Base-by-base conservation (phyloP, 1,140 invertebrate genomes). In the Melipona quadrifasciata region DNA sequence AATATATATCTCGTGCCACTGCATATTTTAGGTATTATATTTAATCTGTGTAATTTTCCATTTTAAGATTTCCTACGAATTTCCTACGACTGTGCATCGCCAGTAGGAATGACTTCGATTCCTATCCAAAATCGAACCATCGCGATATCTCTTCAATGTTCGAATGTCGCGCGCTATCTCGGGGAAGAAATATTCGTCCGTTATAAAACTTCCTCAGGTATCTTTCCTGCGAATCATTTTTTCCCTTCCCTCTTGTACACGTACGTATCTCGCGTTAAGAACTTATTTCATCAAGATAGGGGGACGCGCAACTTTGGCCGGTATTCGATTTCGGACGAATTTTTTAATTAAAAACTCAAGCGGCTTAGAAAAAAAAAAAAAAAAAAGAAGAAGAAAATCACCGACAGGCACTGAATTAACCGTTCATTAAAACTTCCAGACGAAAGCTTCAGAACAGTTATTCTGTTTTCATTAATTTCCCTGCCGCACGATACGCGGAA, bases 301-400 rank as follows among this genome's bases (percentile, higher is more conserved):
- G 4, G 34, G 39, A 77, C 14, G 16, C n/a, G 16, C 34, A 27
- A 77, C 58, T 76, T n/a, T 16, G 57, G 27, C 31, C 24, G 19
- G 11, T 17, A 19, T 27, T 14, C 14, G 14, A 10, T n/a, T 17
- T 19, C 10, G 24, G 17, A 1, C 1, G 17, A 14, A 64, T 77
- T 21, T 77, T 64, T 77, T 77, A 77, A 77, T 77, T 77, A 77
- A 58, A 65, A 77, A 47, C 39, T 77, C 27, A 11, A 47, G 21
- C 39, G 16, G 57, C 24, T 61, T 47, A 47, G 27, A 76, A 76
- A 47, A 47, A 47, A 11, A 47, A 8, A 47, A 47, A 47, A 8
- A 47, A 8, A 47, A 8, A 47, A 10, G 19, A 64, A 27, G 27
- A 55, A 21, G 34, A 10, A n/a, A 47, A 24, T 39, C 31, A 10